phyloP scores from a whole-genome alignment of 2,113 vertebrate species.

The Bufo bufo region DNA sequence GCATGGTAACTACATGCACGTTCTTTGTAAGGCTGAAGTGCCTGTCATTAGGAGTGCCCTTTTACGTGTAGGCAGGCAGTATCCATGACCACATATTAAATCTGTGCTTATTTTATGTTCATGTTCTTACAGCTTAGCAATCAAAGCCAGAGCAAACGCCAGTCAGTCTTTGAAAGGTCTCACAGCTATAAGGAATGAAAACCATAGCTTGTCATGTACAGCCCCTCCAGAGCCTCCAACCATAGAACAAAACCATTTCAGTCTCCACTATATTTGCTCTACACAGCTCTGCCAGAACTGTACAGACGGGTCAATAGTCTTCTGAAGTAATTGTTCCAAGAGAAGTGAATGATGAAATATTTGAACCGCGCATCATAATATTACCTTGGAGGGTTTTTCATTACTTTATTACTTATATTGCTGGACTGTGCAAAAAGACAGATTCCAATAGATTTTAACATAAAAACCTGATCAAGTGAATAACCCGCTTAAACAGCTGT shows the following conservation, averaged over 20 bases:
- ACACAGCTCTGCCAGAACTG: neutral
- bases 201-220: constrained; percentile 26
- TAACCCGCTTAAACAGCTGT: neutral
- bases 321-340: neutral
- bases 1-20: neutral
- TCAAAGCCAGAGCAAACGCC: constrained; percentile 20
- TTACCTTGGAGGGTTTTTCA: neutral
- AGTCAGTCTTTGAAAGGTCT: constrained; percentile 4
- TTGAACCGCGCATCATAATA: neutral
- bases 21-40: neutral
- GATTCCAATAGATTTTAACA: neutral
- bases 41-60: neutral
- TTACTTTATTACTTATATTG: neutral
- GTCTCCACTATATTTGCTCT: constrained; percentile 11
- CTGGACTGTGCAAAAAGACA: neutral
- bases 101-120: neutral
- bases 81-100: constrained; percentile 14
- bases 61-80: neutral
- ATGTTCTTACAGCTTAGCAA: neutral
- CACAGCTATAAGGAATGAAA: constrained; percentile 18
- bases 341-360: neutral
- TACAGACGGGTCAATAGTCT: neutral
- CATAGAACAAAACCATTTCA: neutral
- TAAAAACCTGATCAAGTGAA: neutral
- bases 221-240: constrained; percentile 4